Base-by-base conservation (phyloP, 92 coral and sea anemone species). In the Porites lobata region DNA sequence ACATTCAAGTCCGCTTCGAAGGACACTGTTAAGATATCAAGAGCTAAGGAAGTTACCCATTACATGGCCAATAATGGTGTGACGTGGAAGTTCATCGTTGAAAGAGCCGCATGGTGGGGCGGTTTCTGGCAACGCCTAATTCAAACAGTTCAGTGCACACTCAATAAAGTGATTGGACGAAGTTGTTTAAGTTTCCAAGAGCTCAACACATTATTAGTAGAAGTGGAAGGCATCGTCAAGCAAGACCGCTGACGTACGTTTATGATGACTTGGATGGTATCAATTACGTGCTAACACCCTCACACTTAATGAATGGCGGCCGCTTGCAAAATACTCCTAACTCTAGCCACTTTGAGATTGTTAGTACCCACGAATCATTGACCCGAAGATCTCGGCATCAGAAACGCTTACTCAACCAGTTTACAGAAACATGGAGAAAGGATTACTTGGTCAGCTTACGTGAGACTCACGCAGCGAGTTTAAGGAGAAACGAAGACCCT, bases 141-240 rank as follows among this genome's bases (percentile, higher is more conserved):
- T 7, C 86, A 78, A 64, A 93, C 81, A 56, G 77, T 87, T 18
- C 90, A 87, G 74, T 79, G 71, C 47, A 29, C 73, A 17, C 84
- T 93, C n/a, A 82, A 78, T 75, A 93, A 93, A 73, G 24, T 77
- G 29, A 72, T 87, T 9, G 96, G 96, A n/a, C 47, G 92, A 62
- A 14, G 90, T 53, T 71, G 90, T 2, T 24, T 93, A 24, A 86
- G 53, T 63, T 83, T 66, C 52, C 92, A 80, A 13, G 85, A 91
- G 77, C 72, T 91, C 19, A 75, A 72, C 59, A 86, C 94, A 56
- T 65, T 90, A 24, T 83, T 90, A 1, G 80, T 72, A 4, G 93
- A 90, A 53, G 73, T 90, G 22, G 90, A 90, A 63, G 86, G 50
- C 86, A 85, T 29, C 77, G 86, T 74, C 79, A 90, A 65, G 93